Conservation (phyloP, 2,113 vertebrate species). For the Dasypus novemcinctus region DNA sequence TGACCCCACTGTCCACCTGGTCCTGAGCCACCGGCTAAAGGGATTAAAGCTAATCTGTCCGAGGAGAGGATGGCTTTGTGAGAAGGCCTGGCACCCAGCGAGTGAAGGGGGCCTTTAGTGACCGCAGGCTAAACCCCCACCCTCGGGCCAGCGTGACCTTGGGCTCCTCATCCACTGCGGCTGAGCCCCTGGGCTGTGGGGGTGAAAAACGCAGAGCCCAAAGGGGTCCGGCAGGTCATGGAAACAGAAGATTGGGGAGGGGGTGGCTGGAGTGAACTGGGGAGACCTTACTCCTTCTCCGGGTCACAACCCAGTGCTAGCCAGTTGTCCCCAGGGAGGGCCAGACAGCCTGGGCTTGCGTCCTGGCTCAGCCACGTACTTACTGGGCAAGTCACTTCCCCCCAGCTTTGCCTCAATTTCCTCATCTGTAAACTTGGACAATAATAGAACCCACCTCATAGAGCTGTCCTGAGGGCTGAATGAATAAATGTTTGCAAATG, state of each 20-base stretch:
- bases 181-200: background rate
- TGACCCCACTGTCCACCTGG: background rate
- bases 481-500: background rate
- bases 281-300: background rate
- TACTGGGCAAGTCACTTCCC: background rate
- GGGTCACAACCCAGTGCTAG: background rate
- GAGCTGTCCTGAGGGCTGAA: background rate
- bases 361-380: background rate
- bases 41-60: conserved; percentile 49
- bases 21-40: conserved; percentile 34
- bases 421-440: background rate
- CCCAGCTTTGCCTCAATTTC: background rate
- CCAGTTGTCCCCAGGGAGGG: background rate
- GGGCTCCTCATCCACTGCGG: background rate
- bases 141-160: background rate
- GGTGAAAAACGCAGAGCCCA: background rate
- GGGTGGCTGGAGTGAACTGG: too few species aligned
- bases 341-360: background rate
- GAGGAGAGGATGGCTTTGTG: background rate
- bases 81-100: conserved; percentile 7
- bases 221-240: background rate
- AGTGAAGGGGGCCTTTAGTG: background rate
- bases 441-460: background rate
- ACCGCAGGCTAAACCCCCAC: background rate
- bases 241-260: background rate